Evolutionary conservation across 2,888 invertebrate species (phyloP).

Genomic region (Catocala nupta): DNA sequence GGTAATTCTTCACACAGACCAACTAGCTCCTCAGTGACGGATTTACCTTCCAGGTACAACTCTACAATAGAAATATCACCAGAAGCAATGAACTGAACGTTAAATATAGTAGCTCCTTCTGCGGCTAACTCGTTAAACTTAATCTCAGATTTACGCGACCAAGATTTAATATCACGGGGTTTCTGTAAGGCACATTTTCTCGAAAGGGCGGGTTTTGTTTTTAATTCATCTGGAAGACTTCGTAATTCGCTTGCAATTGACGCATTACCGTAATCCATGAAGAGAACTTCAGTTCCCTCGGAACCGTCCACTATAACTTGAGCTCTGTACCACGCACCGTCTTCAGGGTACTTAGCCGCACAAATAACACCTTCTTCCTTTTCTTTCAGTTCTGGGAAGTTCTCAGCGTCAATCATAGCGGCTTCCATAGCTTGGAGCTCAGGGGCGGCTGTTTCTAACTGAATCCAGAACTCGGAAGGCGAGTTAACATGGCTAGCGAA

Average conservation of each 20-base stretch:
- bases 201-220: constrained; percentile 87
- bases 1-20: constrained; percentile 81
- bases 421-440: constrained; percentile 88
- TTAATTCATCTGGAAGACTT: constrained; percentile 88
- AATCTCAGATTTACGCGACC: constrained; percentile 89
- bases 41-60: constrained; percentile 88
- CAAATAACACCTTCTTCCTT: constrained; percentile 87
- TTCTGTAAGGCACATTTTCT: constrained; percentile 88
- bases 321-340: constrained; percentile 90
- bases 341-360: constrained; percentile 89
- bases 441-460: constrained; percentile 88
- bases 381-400: constrained; percentile 81
- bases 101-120: constrained; percentile 90
- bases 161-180: constrained; percentile 86
- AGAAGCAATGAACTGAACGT: constrained; percentile 89
- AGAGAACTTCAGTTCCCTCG: constrained; percentile 88
- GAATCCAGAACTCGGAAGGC: constrained; percentile 93
- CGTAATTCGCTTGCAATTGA: constrained; percentile 87
- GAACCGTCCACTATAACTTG: constrained; percentile 87
- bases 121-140: constrained; percentile 90
- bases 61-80: constrained; percentile 90
- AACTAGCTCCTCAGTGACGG: constrained; percentile 88
- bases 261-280: constrained; percentile 91
- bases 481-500: constrained; percentile 92
- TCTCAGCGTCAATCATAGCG: constrained; percentile 85